phyloP scores from a whole-genome alignment of 2,113 vertebrate genomes.

The Halichoeres trimaculatus region DNA sequence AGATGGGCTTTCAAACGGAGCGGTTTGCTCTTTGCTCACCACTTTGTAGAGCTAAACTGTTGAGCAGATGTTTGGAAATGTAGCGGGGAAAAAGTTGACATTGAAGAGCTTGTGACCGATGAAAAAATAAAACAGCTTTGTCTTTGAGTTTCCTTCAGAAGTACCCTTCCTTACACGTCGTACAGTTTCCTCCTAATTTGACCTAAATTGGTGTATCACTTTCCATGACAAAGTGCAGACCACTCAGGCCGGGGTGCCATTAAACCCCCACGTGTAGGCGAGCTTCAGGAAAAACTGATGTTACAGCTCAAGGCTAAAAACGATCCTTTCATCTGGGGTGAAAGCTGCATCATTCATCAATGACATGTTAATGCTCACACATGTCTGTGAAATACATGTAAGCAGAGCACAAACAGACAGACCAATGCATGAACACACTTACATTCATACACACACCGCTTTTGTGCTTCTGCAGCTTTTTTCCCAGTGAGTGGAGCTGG shows the following conservation, averaged over 20 bases:
- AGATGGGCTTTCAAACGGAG: constrained; percentile 61
- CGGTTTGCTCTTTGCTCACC: neutral
- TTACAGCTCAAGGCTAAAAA: constrained; percentile 2
- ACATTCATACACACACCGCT: constrained; percentile 34
- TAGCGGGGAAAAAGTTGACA: neutral
- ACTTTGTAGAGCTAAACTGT: constrained; percentile 46
- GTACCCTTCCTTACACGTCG: neutral
- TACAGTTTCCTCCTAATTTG: neutral
- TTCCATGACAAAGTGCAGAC: no score
- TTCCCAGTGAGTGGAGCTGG: constrained; percentile 37
- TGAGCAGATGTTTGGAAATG: constrained; percentile 62
- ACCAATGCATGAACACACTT: constrained; percentile 9
- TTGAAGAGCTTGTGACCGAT: neutral
- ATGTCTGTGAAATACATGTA: constrained; percentile 24
- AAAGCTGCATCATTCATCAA: constrained; percentile 4
- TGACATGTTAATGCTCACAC: constrained; percentile 1
- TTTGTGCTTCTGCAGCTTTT: constrained; percentile 52
- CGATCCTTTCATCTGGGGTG: constrained; percentile 1
- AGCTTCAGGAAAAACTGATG: neutral
- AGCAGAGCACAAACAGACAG: neutral
- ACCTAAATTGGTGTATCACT: no score
- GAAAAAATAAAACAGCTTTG: neutral
- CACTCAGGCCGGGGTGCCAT: neutral
- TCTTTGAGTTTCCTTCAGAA: neutral
- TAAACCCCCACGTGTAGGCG: neutral